Evolutionary conservation across 2,113 vertebrate species (phyloP).

Genomic region (Nycticorax nycticorax): DNA sequence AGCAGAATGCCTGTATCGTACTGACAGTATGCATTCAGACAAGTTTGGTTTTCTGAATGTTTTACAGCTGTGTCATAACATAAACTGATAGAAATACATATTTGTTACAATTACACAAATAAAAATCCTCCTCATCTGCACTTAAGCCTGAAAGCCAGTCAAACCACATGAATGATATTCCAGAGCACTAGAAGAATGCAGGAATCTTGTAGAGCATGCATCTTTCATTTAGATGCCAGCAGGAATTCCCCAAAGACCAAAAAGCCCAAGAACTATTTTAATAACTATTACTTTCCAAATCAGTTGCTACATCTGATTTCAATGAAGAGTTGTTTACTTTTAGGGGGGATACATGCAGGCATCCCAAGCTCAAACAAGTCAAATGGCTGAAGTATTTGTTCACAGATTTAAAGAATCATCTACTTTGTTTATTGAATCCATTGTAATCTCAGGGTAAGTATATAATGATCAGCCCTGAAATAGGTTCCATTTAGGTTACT

Average conservation of each 20-base stretch:
- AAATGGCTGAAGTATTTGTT: constrained; percentile 38
- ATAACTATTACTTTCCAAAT: constrained; percentile 23
- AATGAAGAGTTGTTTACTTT: constrained; percentile 45
- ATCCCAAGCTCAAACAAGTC: constrained; percentile 57
- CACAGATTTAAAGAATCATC: background rate
- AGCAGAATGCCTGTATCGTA: background rate
- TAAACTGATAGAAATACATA: constrained; percentile 15
- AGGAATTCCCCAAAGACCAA: background rate
- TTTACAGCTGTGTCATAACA: background rate
- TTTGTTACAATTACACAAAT: constrained; percentile 29
- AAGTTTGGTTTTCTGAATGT: constrained; percentile 36
- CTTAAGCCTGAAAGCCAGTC: background rate
- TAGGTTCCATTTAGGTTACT: background rate
- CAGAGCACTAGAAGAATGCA: constrained; percentile 13
- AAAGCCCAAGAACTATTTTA: background rate
- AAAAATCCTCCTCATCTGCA: background rate
- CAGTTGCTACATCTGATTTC: constrained; percentile 54
- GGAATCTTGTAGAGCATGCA: background rate
- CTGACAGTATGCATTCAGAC: background rate
- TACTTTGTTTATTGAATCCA: background rate
- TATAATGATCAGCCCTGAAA: background rate
- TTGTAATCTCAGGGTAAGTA: background rate
- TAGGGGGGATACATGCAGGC: background rate
- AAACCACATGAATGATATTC: constrained; percentile 2
- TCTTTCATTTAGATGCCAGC: background rate